These are phyloP conservation scores for Heteromyza rotundicornis DNA, from an alignment of 2,888 invertebrate species.

Conservation along the genomic window DNA sequence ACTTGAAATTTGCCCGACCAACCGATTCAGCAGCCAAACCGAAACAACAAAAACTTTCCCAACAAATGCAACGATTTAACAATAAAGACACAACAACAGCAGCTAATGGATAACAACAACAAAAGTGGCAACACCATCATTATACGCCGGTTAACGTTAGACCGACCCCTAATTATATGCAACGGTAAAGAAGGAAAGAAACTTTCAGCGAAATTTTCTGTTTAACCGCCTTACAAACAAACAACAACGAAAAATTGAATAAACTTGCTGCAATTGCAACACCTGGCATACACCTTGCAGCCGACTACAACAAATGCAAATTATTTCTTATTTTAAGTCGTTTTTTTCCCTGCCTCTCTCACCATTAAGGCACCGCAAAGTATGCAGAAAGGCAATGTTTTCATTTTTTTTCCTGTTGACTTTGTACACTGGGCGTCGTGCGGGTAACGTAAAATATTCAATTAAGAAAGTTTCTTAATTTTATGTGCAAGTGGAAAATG, in stretches of 20 bases:
- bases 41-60: too few relatives aligned
- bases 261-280: too few relatives aligned
- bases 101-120: not conserved
- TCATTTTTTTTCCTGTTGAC: conserved; percentile 7
- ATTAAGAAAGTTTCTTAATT: conserved; percentile 36
- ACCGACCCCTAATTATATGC: conserved; percentile 43
- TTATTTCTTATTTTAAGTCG: conserved; percentile 30
- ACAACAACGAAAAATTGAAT: too few relatives aligned
- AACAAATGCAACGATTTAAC: not conserved
- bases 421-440: conserved; percentile 11
- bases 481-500: conserved; percentile 11
- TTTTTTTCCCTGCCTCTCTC: too few relatives aligned
- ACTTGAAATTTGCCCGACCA: too few relatives aligned
- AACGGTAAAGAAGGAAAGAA: conserved; percentile 22
- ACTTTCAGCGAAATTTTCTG: not conserved
- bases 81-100: conserved; percentile 7
- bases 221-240: not conserved
- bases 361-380: not conserved
- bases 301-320: conserved; percentile 24
- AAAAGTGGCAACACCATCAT: conserved; percentile 14
- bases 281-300: too few relatives aligned
- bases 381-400: not conserved
- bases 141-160: conserved; percentile 21
- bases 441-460: conserved; percentile 38
- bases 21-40: too few relatives aligned